A percentile compares a stretch with the other conserved stretches of the same genome.
These are phyloP conservation scores for Dendrocincla fuliginosa DNA, from an alignment of 2,797 vertebrate species.

Conservation along the genomic window DNA sequence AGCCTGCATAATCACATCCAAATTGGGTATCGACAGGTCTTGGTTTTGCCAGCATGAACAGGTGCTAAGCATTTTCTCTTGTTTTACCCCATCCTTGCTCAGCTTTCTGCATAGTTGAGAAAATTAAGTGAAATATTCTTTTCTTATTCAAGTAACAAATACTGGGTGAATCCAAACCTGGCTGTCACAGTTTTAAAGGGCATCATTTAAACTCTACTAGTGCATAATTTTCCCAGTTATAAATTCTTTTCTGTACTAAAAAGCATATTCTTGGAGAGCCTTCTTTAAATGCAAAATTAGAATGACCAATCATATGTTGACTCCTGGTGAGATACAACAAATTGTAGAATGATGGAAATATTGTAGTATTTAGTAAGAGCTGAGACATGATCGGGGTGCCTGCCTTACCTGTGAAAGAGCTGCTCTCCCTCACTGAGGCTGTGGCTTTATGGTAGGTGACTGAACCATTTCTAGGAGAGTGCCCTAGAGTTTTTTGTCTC, in stretches of 20 bases:
- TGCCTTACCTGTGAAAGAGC: not conserved
- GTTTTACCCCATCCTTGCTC: not conserved
- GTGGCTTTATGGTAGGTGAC: not conserved
- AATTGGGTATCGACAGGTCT: not conserved
- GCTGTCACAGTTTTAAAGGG: not conserved
- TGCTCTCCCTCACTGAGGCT: fast-evolving
- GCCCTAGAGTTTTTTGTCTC: not conserved
- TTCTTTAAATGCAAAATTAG: not conserved
- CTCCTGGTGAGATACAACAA: not conserved
- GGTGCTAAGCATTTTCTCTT: not conserved
- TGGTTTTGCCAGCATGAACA: not conserved
- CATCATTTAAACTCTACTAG: not conserved
- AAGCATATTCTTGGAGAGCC: not conserved
- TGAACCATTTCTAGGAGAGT: not conserved
- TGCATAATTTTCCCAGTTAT: not conserved
- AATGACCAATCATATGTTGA: not conserved
- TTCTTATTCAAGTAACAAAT: not conserved
- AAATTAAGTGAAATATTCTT: not conserved
- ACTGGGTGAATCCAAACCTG: not conserved
- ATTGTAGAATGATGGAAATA: not conserved
- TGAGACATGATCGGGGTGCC: fast-evolving
- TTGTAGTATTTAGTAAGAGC: not conserved
- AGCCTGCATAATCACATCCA: not conserved
- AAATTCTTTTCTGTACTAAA: not conserved
- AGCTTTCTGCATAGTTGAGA: not conserved